phyloP scores from a whole-genome alignment of 2,797 vertebrate genomes.

The Semotilus atromaculatus region DNA sequence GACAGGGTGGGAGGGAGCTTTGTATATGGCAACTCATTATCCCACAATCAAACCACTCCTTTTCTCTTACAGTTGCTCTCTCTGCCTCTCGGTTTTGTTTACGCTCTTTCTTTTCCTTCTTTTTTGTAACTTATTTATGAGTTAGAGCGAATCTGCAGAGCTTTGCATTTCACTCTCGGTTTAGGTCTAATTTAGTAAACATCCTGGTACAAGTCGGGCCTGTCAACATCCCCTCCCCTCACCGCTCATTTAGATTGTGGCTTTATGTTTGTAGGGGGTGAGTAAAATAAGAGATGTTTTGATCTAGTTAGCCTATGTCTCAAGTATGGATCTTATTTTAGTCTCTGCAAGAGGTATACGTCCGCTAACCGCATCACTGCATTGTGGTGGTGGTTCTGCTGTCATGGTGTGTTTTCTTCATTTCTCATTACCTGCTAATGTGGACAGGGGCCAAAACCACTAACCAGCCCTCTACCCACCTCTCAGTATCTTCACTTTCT shows the following conservation, averaged over 20 bases:
- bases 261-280: conserved; percentile 48
- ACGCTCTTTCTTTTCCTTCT: conserved; percentile 72
- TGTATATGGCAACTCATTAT: conserved; percentile 59
- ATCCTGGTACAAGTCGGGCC: conserved; percentile 78
- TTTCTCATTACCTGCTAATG: conserved; percentile 49
- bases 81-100: conserved; percentile 65
- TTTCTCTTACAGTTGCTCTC: conserved; percentile 49
- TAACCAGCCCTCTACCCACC: conserved; percentile 48
- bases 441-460: conserved; percentile 44
- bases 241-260: conserved; percentile 54
- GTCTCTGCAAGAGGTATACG: conserved; percentile 37
- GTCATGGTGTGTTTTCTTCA: conserved; percentile 41
- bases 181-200: conserved; percentile 85
- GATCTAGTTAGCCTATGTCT: conserved; percentile 49
- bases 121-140: conserved; percentile 80
- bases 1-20: conserved; percentile 38
- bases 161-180: conserved; percentile 68
- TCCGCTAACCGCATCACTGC: conserved; percentile 46
- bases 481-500: conserved; percentile 35
- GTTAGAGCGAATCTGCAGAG: conserved; percentile 78
- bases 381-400: conserved; percentile 54
- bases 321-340: conserved; percentile 50
- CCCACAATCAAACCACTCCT: conserved; percentile 57
- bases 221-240: conserved; percentile 76
- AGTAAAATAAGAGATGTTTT: conserved; percentile 51